Evolutionary conservation across 2,797 vertebrate genomes (phyloP).

Genomic region (Coreius guichenoti): DNA sequence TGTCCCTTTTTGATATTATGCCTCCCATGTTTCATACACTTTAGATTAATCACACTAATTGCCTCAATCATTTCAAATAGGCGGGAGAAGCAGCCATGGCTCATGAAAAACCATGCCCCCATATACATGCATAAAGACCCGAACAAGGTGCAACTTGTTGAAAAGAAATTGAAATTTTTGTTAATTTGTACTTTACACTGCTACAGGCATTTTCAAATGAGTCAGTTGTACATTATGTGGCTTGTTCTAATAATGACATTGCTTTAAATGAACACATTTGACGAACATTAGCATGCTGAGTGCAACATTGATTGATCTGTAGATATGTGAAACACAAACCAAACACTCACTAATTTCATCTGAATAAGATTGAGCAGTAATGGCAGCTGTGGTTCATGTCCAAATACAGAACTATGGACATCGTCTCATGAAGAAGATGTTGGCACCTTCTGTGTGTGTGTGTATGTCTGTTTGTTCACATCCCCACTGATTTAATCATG

Average conservation of each 20-base stretch:
- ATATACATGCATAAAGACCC: background rate
- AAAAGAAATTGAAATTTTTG: background rate
- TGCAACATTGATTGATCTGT: constrained; percentile 9
- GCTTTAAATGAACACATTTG: constrained; percentile 12
- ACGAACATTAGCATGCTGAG: background rate
- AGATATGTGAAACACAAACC: background rate
- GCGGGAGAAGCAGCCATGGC: background rate
- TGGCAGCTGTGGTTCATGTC: background rate
- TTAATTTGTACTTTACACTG: background rate
- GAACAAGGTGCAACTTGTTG: constrained; percentile 4
- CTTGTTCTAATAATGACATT: background rate
- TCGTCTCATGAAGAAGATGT: background rate
- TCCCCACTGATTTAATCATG: background rate
- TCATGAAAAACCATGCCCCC: background rate
- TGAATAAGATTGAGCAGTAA: background rate
- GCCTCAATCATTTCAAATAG: constrained; percentile 19
- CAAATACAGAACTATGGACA: background rate
- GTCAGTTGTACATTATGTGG: background rate
- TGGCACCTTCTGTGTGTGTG: background rate
- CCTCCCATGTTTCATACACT: background rate
- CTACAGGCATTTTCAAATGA: background rate
- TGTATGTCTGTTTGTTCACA: constrained; percentile 7
- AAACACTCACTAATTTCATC: background rate
- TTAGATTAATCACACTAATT: constrained; percentile 22
- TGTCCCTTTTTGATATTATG: background rate